phyloP scores from a whole-genome alignment of 2,888 invertebrate species.

The Drosophila merina region DNA sequence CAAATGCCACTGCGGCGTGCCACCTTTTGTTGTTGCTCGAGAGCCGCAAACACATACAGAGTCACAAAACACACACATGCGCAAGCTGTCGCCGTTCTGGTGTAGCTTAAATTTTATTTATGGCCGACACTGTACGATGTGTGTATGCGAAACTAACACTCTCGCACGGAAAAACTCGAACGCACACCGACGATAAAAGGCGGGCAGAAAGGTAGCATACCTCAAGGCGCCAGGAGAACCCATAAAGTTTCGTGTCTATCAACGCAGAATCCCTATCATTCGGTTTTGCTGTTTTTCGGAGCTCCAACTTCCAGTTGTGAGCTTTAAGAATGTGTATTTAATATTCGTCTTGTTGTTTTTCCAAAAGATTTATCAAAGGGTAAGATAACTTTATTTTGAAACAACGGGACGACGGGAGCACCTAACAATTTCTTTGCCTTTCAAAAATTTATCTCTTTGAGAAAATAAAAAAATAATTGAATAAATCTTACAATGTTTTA shows the following conservation, averaged over 20 bases:
- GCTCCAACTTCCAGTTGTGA: too few species aligned
- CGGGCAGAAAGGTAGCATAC: constrained; percentile 38
- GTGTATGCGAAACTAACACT: constrained; percentile 48
- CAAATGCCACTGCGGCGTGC: constrained; percentile 67
- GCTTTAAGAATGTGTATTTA: too few species aligned
- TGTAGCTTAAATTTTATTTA: constrained; percentile 78
- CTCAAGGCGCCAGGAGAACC: constrained; percentile 14
- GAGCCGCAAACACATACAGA: constrained; percentile 50
- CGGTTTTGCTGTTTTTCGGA: constrained; percentile 9
- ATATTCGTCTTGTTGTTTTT: too few species aligned
- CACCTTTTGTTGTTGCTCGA: constrained; percentile 78
- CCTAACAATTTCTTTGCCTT: too few species aligned
- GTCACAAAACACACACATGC: constrained; percentile 29
- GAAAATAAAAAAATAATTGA: too few species aligned
- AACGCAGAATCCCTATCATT: constrained; percentile 55
- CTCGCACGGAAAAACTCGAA: constrained; percentile 35
- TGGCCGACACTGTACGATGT: constrained; percentile 62
- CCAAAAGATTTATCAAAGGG: too few species aligned
- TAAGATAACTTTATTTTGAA: too few species aligned
- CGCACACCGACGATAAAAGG: constrained; percentile 24
- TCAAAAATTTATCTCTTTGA: too few species aligned
- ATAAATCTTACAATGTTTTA: not conserved
- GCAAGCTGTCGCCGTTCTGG: constrained; percentile 59
- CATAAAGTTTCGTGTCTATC: constrained; percentile 60
- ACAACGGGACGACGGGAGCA: too few species aligned